Base-by-base conservation (phyloP, 2,797 vertebrate genomes). In the Thunnus albacares region DNA sequence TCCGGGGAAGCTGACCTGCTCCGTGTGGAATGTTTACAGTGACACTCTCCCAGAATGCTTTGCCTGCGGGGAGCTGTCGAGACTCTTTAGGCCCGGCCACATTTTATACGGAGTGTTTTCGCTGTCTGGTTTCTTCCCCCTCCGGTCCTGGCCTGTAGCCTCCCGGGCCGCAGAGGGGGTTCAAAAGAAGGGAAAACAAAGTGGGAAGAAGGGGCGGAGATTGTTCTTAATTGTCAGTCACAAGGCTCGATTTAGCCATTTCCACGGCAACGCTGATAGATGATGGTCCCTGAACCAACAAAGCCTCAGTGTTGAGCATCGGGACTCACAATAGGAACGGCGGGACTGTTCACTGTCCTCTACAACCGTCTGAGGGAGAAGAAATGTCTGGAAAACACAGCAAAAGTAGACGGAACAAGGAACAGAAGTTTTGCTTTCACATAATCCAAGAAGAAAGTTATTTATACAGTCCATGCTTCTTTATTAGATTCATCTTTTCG, bases 21-120 rank as follows among this genome's bases (percentile, higher is more conserved):
- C 85, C 8, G 81, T 68, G 80, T 79, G 95, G 93, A 92, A 94
- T 94, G 79, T 94, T 93, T 93, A 91, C 90, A 78, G 86, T 86
- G 89, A 84, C 89, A 87, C 83, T 87, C 89, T 81, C 80, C 82
- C 88, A 93, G 83, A 90, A 90, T 91, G 79, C 91, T 73, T 75
- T 81, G 88, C 88, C 71, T 62, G 75, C 79, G 45, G 60, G 69
- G 26, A 72, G 82, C 78, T 72, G 77, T 22, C 67, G 51, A 30
- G 52, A 71, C 62, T 0, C n/a, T 65, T 61, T 61, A 10, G 81
- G 80, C 69, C 49, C 0, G 69, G 65, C 75, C 68, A 76, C 84
- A 73, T 87, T 68, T 86, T 84, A 92, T 45, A 69, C 20, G 83
- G 74, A 79, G 83, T 69, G 69, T 85, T 89, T 76, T 89, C 12